Percentiles rank a stretch among this genome's conserved stretches.
phyloP scores from a whole-genome alignment of 1,140 invertebrate species.

The Drosophila yakuba region DNA sequence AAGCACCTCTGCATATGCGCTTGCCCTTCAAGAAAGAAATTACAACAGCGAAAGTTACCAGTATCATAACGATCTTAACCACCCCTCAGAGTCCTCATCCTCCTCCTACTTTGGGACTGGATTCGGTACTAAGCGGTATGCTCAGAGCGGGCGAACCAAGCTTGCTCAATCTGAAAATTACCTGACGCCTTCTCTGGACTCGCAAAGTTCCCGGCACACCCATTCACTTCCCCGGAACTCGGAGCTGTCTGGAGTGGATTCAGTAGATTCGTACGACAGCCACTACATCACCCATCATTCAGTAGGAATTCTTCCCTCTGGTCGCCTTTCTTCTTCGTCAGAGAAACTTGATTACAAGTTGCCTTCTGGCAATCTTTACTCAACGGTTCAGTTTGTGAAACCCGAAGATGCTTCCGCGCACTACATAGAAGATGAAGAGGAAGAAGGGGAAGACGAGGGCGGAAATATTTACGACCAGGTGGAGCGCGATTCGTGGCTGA shows the following conservation, averaged over 20 bases:
- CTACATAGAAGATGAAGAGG: slow-evolving; percentile 75
- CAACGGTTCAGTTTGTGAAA: slow-evolving; percentile 80
- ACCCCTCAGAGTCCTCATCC: slow-evolving; percentile 80
- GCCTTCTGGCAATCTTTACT: slow-evolving; percentile 86
- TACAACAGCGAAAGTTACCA: slow-evolving; percentile 76
- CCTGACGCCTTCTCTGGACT: slow-evolving; percentile 78
- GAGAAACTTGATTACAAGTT: slow-evolving; percentile 86
- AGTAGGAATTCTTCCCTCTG: slow-evolving; percentile 59
- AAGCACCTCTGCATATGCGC: slow-evolving; percentile 66
- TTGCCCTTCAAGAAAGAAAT: slow-evolving; percentile 62
- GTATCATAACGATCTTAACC: slow-evolving; percentile 83
- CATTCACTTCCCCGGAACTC: slow-evolving; percentile 82
- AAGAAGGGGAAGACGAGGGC: slow-evolving; percentile 69
- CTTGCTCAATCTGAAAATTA: slow-evolving; percentile 79
- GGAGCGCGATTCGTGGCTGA: slow-evolving; percentile 87
- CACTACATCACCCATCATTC: slow-evolving; percentile 83
- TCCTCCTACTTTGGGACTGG: slow-evolving; percentile 83
- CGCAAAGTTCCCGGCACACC: slow-evolving; percentile 77
- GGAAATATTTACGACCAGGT: slow-evolving; percentile 84
- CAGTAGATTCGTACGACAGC: slow-evolving; percentile 83
- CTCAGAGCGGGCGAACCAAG: slow-evolving; percentile 56
- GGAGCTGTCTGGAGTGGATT: slow-evolving; percentile 80
- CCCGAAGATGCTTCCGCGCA: slow-evolving; percentile 73
- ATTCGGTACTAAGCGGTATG: slow-evolving; percentile 72
- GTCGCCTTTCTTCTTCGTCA: slow-evolving; percentile 69